phyloP scores from a whole-genome alignment of 2,797 vertebrate species.

The Eupleurogrammus muticus region DNA sequence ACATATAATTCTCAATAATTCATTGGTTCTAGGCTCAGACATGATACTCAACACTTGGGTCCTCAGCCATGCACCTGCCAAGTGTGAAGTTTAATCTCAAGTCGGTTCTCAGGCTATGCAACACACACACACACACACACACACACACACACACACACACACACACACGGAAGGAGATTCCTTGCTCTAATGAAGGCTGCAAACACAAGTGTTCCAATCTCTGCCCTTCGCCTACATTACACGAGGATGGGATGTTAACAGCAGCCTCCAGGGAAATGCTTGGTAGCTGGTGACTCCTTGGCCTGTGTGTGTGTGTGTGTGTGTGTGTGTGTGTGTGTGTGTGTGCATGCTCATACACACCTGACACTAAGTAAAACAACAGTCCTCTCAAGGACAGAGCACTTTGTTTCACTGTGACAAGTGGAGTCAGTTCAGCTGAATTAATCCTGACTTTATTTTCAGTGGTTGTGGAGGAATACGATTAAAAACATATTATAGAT shows the following conservation, averaged over 20 bases:
- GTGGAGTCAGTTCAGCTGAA: background rate
- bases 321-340: too few relatives aligned
- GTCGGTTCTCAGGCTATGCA: too few relatives aligned
- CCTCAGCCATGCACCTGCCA: too few relatives aligned
- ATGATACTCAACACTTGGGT: too few relatives aligned
- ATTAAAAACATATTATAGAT: too few relatives aligned
- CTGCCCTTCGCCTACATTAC: slow-evolving; percentile 12
- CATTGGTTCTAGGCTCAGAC: too few relatives aligned
- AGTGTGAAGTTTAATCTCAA: too few relatives aligned
- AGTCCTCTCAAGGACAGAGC: background rate
- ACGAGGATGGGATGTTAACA: slow-evolving; percentile 9
- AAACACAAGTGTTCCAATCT: slow-evolving; percentile 12
- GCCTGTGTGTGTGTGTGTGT: background rate
- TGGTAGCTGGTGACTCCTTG: background rate
- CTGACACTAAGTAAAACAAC: background rate
- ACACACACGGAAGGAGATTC: too few relatives aligned
- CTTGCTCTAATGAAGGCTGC: background rate
- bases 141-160: too few relatives aligned
- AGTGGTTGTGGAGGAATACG: too few relatives aligned
- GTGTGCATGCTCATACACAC: background rate
- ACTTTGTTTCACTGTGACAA: background rate
- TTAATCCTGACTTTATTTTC: background rate
- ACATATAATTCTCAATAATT: too few relatives aligned
- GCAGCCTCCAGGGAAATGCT: background rate
- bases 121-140: too few relatives aligned